A percentile compares a stretch with the other conserved stretches of the same genome.
Evolutionary conservation across 2,113 vertebrate species (phyloP).

Genomic region (Benitochromis conjunctus): DNA sequence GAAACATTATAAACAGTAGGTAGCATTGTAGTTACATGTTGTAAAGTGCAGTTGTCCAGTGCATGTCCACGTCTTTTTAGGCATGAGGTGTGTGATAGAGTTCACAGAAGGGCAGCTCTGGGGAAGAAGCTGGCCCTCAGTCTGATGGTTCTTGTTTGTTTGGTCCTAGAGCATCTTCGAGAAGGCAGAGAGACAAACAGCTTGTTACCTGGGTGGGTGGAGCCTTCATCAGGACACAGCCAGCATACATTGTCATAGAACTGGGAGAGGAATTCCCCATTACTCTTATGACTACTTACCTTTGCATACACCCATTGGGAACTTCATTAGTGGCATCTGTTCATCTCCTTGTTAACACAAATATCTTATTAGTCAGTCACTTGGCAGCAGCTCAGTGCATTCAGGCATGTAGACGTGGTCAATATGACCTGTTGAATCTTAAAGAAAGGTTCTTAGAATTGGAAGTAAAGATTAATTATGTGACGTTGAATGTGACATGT

Average conservation of each 20-base stretch:
- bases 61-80: neutral
- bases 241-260: neutral
- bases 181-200: neutral
- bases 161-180: accelerated
- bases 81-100: neutral
- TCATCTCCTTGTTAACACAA: neutral
- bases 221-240: neutral
- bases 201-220: neutral
- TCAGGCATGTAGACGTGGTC: neutral
- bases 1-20: neutral
- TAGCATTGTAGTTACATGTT: accelerated
- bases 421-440: neutral
- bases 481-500: neutral
- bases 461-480: accelerated
- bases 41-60: neutral
- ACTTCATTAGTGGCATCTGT: neutral
- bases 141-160: neutral
- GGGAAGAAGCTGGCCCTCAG: neutral
- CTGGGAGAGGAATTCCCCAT: neutral
- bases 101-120: neutral
- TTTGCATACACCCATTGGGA: neutral
- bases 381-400: neutral
- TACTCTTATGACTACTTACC: neutral
- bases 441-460: neutral
- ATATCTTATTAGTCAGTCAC: neutral